Evolutionary conservation across 1,140 invertebrate species (phyloP), one percentile per base, ranked within the genome.

Genomic region (Drosophila sucinea): DNA sequence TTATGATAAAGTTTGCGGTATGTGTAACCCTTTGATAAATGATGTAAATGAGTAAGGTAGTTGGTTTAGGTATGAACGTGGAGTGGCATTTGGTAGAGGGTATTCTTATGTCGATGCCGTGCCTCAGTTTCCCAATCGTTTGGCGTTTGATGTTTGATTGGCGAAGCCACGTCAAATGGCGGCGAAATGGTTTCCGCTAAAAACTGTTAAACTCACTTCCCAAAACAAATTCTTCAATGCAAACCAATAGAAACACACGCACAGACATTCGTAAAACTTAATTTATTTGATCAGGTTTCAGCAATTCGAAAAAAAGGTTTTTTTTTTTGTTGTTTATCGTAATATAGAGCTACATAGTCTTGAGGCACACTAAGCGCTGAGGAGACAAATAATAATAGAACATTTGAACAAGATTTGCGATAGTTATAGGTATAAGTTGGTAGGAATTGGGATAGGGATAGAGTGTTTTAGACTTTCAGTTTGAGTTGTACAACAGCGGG

Each of bases 341-440:
- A 79, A 86, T 79, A 77, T 77, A 86, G 82, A 79, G 79, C 84
- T 87, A 86, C 79, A 87, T 77, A 87, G 81, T 90, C 81, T 85
- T 81, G 76, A 79, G 79, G 61, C 61, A 74, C 76, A 73, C 65
- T 67, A 72, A 60, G 54, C 47, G 70, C 54, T 73, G 60, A 64
- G 66, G 66, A 73, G 41, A 58, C 64, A 70, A 23, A 51, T 40
- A 63, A 17, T 57, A 35, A 68, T 64, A 56, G 30, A 40, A 66
- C 33, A 56, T 56, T 66, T 58, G 51, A 29, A 64, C 35, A 55
- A 38, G 32, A n/a, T 40, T 51, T 35, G 32, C n/a, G 17, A 23
- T 57, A 23, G 56, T 10, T 51, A 51, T 51, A 47, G 73, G 23
- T 38, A 38, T 68, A 68, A 62, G 44, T 57, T 51, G 62, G 66